Conservation (phyloP, 2,888 invertebrate genomes). For the Anodontia alba region DNA sequence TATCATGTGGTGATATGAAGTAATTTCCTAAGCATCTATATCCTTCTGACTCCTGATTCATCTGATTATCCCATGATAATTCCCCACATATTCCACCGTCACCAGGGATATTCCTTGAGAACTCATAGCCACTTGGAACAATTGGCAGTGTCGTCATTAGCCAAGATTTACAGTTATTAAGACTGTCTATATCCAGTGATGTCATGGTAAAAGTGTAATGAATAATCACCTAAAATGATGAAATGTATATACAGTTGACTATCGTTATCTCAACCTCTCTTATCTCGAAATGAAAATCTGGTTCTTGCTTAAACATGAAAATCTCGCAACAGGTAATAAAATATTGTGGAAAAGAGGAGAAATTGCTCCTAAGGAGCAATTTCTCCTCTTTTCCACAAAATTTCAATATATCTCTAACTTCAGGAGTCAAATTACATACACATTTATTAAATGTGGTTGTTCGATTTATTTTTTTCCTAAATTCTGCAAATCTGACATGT, state of each 20-base stretch:
- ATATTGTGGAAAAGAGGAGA: no score
- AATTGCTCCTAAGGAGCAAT: no score
- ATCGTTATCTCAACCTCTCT: no score
- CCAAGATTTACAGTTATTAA: neutral
- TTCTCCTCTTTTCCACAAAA: no score
- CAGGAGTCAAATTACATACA: no score
- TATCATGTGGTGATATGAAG: neutral
- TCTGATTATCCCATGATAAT: conserved; percentile 22
- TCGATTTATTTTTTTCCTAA: no score
- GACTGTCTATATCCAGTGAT: neutral
- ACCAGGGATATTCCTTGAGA: conserved; percentile 4
- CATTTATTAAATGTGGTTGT: no score
- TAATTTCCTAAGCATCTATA: conserved; percentile 23
- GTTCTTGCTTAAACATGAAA: no score
- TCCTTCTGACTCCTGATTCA: neutral
- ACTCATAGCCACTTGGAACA: neutral
- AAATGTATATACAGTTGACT: neutral
- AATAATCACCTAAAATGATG: neutral
- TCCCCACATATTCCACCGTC: conserved; percentile 3
- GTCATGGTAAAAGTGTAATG: neutral
- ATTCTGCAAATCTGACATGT: no score
- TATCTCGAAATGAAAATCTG: no score
- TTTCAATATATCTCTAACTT: no score
- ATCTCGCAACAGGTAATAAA: no score
- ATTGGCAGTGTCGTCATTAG: neutral